Percentiles rank a stretch among this genome's conserved stretches.
phyloP scores from a whole-genome alignment of 2,113 vertebrate genomes.

The Myotis brandtii region DNA sequence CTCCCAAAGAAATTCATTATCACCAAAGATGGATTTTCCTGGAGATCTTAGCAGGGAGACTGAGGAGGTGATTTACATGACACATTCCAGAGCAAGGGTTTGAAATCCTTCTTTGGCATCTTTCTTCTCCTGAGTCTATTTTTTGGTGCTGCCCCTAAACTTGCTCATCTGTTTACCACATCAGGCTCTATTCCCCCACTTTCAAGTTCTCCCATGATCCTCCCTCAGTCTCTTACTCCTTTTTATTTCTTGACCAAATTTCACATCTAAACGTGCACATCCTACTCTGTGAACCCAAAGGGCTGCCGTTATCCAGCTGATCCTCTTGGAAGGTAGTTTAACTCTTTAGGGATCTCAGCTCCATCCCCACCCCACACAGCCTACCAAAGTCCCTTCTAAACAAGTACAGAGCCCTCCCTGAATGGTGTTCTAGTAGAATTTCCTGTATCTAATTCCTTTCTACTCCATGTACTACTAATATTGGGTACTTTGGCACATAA shows the following conservation, averaged over 20 bases:
- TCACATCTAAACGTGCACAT: not conserved
- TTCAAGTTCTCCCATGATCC: not conserved
- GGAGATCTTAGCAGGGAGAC: not conserved
- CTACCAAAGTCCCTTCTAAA: not conserved
- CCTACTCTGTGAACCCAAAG: not conserved
- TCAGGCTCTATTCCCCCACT: not conserved
- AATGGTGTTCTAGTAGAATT: not conserved
- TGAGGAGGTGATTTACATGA: not conserved
- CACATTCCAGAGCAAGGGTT: not conserved
- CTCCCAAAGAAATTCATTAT: not conserved
- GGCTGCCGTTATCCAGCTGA: not conserved
- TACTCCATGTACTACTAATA: not conserved
- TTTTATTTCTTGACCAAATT: not conserved
- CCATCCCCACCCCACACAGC: fast-evolving
- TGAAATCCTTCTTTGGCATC: not conserved
- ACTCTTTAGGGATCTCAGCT: not conserved
- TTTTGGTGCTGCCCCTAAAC: not conserved
- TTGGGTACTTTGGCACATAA: not conserved
- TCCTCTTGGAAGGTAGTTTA: not conserved
- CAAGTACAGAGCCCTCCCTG: not conserved
- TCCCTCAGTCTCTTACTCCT: not conserved
- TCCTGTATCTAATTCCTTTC: not conserved
- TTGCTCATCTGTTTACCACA: not conserved
- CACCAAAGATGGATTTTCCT: not conserved
- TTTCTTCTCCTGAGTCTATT: not conserved